Percentiles rank a stretch among this genome's conserved stretches.
Evolutionary conservation across 2,888 invertebrate genomes (phyloP).

Genomic region (Agriopis marginaria): DNA sequence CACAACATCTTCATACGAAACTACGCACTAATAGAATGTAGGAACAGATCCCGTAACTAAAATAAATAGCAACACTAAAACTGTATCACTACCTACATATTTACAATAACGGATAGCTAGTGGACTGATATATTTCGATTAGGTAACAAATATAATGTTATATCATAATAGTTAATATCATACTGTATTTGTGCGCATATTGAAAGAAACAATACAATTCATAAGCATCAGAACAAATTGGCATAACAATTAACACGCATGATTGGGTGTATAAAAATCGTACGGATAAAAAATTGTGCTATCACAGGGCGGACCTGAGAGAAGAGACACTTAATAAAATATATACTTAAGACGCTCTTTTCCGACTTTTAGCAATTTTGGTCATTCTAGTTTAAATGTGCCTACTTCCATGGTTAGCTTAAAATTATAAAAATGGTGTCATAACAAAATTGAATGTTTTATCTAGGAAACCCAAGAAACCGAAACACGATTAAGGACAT

Average conservation of each 20-base stretch:
- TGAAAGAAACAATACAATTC: constrained; percentile 19
- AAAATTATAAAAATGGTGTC: too few species aligned
- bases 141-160: constrained; percentile 33
- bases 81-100: constrained; percentile 31
- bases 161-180: constrained; percentile 26
- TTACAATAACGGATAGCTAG: constrained; percentile 27
- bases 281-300: constrained; percentile 3
- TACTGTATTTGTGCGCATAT: constrained; percentile 33
- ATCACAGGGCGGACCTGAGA: not conserved
- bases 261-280: constrained; percentile 8
- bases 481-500: too few species aligned
- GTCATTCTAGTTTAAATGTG: too few species aligned
- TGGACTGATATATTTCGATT: constrained; percentile 37
- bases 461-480: too few species aligned
- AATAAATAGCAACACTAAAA: constrained; percentile 42
- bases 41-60: constrained; percentile 38
- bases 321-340: not conserved
- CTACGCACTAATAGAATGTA: constrained; percentile 36
- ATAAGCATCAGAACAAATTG: constrained; percentile 21
- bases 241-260: constrained; percentile 19
- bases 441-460: too few species aligned
- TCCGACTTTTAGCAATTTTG: too few species aligned
- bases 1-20: constrained; percentile 25
- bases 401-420: too few species aligned
- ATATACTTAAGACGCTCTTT: too few species aligned